Conservation (phyloP, 2,113 vertebrate species). For the Mesocricetus auratus region DNA sequence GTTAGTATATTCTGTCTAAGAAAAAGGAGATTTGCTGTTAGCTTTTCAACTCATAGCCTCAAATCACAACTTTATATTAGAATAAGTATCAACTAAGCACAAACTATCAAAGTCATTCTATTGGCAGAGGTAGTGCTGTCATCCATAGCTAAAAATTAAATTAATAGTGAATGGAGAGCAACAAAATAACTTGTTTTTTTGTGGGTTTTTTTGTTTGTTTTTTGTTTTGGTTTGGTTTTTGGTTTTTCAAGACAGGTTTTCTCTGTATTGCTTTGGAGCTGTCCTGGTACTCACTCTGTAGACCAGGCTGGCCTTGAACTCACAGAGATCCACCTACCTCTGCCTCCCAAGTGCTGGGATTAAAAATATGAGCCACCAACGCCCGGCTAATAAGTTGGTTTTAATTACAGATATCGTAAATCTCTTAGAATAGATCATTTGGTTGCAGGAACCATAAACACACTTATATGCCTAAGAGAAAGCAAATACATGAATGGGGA, state of each 20-base stretch:
- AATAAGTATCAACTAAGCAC: background rate
- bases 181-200: constrained; percentile 38
- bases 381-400: no score
- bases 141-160: constrained; percentile 10
- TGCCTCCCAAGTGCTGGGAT: no score
- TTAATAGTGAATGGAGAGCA: background rate
- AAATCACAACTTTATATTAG: background rate
- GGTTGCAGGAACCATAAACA: background rate
- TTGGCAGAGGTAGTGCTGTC: background rate
- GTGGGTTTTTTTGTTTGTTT: no score
- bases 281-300: no score
- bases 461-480: background rate
- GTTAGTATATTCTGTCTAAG: background rate
- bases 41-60: background rate
- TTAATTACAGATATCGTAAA: constrained; percentile 38
- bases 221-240: no score
- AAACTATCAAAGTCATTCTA: constrained; percentile 15
- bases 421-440: background rate
- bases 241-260: no score
- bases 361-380: no score
- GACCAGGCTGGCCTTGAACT: no score
- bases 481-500: background rate
- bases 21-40: background rate
- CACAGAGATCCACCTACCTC: no score
- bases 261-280: no score